Evolutionary conservation across 1,140 invertebrate species (phyloP), one percentile per base, ranked within the genome.

Genomic region (Listronotus oregonensis): DNA sequence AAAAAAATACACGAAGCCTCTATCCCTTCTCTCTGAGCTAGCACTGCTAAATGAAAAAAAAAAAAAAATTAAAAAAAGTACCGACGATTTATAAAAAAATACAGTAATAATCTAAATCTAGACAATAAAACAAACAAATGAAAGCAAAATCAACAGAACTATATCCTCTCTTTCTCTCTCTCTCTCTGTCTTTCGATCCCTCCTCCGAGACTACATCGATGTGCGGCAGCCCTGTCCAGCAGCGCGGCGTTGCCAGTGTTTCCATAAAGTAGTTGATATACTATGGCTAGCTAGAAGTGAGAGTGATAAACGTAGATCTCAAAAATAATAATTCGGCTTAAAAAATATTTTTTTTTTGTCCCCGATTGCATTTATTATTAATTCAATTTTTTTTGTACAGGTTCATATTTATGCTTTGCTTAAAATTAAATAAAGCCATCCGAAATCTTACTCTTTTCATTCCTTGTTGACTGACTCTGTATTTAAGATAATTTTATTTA

Each of bases 1-100:
- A 37, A 42, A 39, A 37, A 11, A 3, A 12, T 46, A 9, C 21
- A 3, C 5, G 21, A 27, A 14, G 18, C 46, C 32, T 46, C n/a
- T 34, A 52, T 54, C 50, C 51, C 51, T 54, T 55, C 50, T 63
- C 50, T 40, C 12, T 46, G 21, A 32, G 60, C 50, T 63, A 63
- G 60, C 60, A 54, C 15, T 42, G 60, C 60, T 55, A 39, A 40
- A 61, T 46, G 51, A 52, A 34, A 52, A 49, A 34, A 52, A 49
- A 49, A 49, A 3, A 21, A 27, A 8, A 49, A 49, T 21, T 27
- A 50, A 9, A 50, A 32, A 3, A 27, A 50, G 5, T 27, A 27
- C 1, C 21, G 21, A 27, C 2, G 5, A 3, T 27, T 27, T 27
- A 3, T 27, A 3, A 1, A 27, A 27, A 27, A 27, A 27, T 27